Conservation (phyloP, 1,140 invertebrate genomes). For the Wiebesia pumilae region DNA sequence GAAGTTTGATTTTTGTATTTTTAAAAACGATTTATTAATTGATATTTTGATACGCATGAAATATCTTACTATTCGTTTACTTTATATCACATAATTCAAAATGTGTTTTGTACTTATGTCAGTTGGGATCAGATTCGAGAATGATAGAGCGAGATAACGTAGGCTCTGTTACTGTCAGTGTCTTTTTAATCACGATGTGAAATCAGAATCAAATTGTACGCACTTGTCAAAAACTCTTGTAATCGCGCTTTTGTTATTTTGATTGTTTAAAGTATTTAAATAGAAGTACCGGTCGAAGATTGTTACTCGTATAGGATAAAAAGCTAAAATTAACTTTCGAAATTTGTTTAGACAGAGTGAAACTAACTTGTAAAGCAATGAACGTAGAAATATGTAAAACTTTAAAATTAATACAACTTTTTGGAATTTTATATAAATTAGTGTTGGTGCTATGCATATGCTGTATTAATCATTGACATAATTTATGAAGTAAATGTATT, state of each 20-base stretch:
- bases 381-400: background rate
- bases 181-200: constrained; percentile 16
- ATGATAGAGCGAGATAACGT: constrained; percentile 40
- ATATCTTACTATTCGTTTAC: background rate
- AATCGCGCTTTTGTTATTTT: background rate
- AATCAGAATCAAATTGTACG: background rate
- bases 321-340: background rate
- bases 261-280: background rate
- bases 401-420: no score
- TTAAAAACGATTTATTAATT: constrained; percentile 53
- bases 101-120: constrained; percentile 4
- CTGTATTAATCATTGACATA: no score
- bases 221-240: background rate
- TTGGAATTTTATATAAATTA: no score
- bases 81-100: background rate
- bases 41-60: constrained; percentile 51
- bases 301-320: background rate
- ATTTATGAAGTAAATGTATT: no score
- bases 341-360: background rate
- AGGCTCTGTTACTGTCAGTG: constrained; percentile 47
- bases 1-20: constrained; percentile 63
- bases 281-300: background rate
- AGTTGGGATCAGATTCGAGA: constrained; percentile 47
- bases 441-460: no score
- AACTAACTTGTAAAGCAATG: background rate